Percentiles rank a stretch among this genome's conserved stretches.
Evolutionary conservation across 2,113 vertebrate genomes (phyloP).

Genomic region (Leptocoma aspasia): DNA sequence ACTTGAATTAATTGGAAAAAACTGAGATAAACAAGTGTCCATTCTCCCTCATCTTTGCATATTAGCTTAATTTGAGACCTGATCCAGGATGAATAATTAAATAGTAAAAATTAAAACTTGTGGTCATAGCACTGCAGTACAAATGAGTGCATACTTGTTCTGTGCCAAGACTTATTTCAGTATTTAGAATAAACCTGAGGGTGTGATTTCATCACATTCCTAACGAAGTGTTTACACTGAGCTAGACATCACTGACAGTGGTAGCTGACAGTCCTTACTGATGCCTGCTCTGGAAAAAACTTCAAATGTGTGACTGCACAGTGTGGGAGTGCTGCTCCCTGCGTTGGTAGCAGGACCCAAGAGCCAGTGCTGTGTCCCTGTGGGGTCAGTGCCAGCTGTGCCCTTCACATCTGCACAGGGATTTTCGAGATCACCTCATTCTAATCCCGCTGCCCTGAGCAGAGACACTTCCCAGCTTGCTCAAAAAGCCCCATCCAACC

Average conservation of each 20-base stretch:
- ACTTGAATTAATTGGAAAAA: constrained; percentile 28
- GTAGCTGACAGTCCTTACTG: not conserved
- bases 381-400: not conserved
- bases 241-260: not conserved
- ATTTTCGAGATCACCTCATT: not conserved
- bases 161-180: not conserved
- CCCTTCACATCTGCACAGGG: not conserved
- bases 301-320: not conserved
- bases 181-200: not conserved
- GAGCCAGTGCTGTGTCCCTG: not conserved
- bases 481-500: not conserved
- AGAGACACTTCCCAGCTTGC: not conserved
- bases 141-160: not conserved
- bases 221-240: not conserved
- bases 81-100: constrained; percentile 11
- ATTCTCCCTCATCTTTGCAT: not conserved
- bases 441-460: not conserved
- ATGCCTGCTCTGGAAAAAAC: not conserved
- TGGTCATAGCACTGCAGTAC: not conserved
- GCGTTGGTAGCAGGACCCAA: not conserved
- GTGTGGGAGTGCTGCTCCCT: not conserved
- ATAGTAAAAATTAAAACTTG: not conserved
- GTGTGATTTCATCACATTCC: not conserved
- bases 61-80: not conserved
- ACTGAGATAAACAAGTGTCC: not conserved